phyloP scores from a whole-genome alignment of 2,797 vertebrate genomes.

The Rhabdophis nuchalis region DNA sequence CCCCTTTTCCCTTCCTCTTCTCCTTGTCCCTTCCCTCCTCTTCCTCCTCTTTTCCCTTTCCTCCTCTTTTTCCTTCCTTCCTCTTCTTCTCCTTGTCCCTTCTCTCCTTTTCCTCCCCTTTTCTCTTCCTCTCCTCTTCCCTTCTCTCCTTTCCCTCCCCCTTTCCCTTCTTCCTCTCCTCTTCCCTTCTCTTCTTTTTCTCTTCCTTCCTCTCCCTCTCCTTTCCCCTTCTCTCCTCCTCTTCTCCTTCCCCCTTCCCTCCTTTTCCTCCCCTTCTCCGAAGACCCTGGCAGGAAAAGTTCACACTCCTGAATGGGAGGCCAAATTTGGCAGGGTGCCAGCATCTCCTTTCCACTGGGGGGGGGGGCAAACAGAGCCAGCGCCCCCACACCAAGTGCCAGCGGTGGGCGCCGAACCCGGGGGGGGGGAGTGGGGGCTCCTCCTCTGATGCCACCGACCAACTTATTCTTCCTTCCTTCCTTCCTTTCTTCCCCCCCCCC shows the following conservation, averaged over 20 bases:
- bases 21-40: too few species aligned
- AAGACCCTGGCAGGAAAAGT: slow-evolving; percentile 51
- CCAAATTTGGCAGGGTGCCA: slow-evolving; percentile 69
- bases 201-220: too few species aligned
- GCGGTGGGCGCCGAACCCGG: neutral
- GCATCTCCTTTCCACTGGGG: slow-evolving; percentile 20
- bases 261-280: neutral
- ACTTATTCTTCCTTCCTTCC: slow-evolving; percentile 69
- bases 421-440: too few species aligned
- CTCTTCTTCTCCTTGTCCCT: too few species aligned
- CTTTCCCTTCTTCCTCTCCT: too few species aligned
- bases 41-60: too few species aligned
- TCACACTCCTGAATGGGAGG: slow-evolving; percentile 65
- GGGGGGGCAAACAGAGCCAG: neutral
- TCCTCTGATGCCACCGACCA: slow-evolving; percentile 77
- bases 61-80: too few species aligned
- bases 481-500: neutral
- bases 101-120: too few species aligned
- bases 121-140: too few species aligned
- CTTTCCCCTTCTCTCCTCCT: neutral
- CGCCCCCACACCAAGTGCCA: neutral
- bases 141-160: too few species aligned
- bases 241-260: neutral
- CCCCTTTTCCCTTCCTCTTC: too few species aligned
- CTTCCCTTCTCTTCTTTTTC: too few species aligned